These are phyloP conservation scores for Endotricha flammealis DNA, from an alignment of 2,888 invertebrate species.

Conservation along the genomic window DNA sequence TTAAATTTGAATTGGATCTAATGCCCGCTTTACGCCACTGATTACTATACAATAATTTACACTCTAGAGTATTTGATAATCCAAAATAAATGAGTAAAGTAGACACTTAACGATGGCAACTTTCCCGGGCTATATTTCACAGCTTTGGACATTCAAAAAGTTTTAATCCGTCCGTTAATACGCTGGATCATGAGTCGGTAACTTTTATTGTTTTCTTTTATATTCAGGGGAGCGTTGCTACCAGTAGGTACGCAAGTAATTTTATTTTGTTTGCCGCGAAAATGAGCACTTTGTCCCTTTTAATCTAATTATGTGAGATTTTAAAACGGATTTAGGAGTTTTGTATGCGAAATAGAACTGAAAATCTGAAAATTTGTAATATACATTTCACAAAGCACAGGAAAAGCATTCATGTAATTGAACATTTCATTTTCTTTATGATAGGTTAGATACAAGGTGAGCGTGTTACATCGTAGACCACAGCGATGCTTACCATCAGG, in stretches of 20 bases:
- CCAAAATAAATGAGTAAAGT: background rate
- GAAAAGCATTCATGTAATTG: no score
- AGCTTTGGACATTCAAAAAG: constrained; percentile 32
- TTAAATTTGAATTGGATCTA: no score
- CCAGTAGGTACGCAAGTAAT: constrained; percentile 21
- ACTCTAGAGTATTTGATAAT: background rate
- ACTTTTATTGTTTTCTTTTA: constrained; percentile 35
- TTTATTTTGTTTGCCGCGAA: constrained; percentile 27
- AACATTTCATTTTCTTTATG: no score
- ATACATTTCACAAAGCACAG: no score
- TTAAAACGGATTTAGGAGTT: constrained; percentile 16
- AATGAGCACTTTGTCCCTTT: constrained; percentile 25
- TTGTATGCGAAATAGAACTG: constrained; percentile 3
- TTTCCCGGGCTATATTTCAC: constrained; percentile 25
- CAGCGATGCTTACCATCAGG: no score
- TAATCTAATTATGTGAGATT: constrained; percentile 19
- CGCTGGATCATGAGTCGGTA: constrained; percentile 33
- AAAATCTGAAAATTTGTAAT: constrained; percentile 3
- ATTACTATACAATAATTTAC: no score
- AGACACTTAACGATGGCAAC: constrained; percentile 12
- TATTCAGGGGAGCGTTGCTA: constrained; percentile 16
- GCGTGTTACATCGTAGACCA: no score
- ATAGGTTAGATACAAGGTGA: no score
- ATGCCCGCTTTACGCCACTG: no score
- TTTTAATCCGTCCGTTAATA: constrained; percentile 40